Base-by-base conservation (phyloP, 1,140 invertebrate genomes). In the Nasonia longicornis region DNA sequence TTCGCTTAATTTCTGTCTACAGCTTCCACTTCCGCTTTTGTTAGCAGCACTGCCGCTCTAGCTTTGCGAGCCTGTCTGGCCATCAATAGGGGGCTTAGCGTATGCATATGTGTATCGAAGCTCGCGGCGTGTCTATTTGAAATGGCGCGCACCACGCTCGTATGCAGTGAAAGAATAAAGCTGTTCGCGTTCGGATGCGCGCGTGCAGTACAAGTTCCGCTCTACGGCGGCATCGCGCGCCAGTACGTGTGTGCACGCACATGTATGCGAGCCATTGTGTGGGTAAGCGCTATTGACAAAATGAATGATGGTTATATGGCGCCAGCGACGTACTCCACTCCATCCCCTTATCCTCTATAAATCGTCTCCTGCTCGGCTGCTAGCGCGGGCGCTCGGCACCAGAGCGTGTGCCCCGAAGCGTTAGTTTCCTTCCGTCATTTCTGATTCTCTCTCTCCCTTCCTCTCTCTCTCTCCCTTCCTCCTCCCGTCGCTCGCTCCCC, bases 221-320 rank as follows among this genome's bases (percentile, higher is more conserved):
- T 58, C 4, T 20, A 58, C 0, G 20, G 14, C 3, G 52, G 12
- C 14, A 20, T 20, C 3, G 7, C 6, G 2, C 2, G 14, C 2
- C 11, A 22, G 42, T 38, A 45, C 6, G 31, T 67, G 4, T 12
- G 35, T 35, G 35, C 16, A 29, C 58, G 16, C 82, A 77, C 85
- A 84, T 83, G 84, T 69, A 80, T 84, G 84, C 81, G 78, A 85
- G 84, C 86, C 82, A 87, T 87, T 87, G 86, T 87, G 78, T 83
- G 82, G 83, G 85, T 84, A 82, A 85, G 79, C 79, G 83, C 86
- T 87, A 88, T 88, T 88, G 87, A 88, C 86, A 88, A 88, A 88
- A 88, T 88, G 87, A 88, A 87, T 87, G 85, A 88, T 88, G 86
- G 86, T 88, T 88, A 88, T 88, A 88, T 84, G 87, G 86, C 86